Conservation (phyloP, 2,797 vertebrate genomes). For the Acanthopagrus latus region DNA sequence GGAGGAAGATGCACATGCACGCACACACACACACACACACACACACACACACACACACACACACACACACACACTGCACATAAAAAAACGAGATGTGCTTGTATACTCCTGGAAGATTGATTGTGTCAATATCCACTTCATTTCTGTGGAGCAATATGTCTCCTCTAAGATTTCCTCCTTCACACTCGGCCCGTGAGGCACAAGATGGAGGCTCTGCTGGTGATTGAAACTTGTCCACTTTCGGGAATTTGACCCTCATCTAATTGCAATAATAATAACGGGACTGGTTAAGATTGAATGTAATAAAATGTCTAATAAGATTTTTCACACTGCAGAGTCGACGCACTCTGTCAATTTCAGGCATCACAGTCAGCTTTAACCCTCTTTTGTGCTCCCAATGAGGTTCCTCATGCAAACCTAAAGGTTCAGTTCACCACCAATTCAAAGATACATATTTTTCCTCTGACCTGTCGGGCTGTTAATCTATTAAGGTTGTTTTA, state of each 20-base stretch:
- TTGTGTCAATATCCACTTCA: slow-evolving; percentile 78
- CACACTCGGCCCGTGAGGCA: slow-evolving; percentile 9
- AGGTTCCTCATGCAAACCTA: no score
- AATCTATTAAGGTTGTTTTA: no score
- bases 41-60: slow-evolving; percentile 5
- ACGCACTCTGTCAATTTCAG: not conserved
- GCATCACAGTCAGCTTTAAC: not conserved
- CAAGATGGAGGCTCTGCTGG: slow-evolving; percentile 6
- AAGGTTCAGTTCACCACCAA: no score
- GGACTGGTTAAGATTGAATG: slow-evolving; percentile 2
- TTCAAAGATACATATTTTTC: no score
- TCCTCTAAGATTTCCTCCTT: slow-evolving; percentile 36
- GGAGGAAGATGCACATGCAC: not conserved
- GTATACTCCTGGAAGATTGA: slow-evolving; percentile 76
- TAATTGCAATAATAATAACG: not conserved
- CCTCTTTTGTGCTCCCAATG: not conserved
- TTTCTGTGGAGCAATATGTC: slow-evolving; percentile 48
- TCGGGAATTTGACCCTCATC: slow-evolving; percentile 1
- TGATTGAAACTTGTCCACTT: slow-evolving; percentile 35
- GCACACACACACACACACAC: slow-evolving; percentile 13
- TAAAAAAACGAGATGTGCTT: slow-evolving; percentile 62
- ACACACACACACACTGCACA: slow-evolving; percentile 4
- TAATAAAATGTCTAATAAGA: slow-evolving; percentile 9
- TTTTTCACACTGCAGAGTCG: not conserved
- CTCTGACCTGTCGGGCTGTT: no score